Evolutionary conservation across 2,797 vertebrate genomes (phyloP), one percentile per base, ranked within the genome.

Genomic region (Sebastes cheni): DNA sequence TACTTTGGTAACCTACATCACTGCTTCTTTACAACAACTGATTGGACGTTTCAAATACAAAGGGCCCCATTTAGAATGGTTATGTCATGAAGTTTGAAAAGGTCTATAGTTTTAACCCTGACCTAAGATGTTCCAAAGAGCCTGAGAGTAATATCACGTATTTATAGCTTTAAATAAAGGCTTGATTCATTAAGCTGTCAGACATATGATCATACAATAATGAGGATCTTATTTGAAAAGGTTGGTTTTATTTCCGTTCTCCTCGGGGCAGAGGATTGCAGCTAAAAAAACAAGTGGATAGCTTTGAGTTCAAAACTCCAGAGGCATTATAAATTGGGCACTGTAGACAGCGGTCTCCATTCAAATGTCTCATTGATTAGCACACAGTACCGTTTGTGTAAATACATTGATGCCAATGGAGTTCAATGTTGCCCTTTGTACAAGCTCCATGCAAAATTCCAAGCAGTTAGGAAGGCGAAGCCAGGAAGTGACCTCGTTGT

Each of bases 121-220:
- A 36, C 20, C 29, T 10, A 29, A 59, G 20, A 67, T 25, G n/a
- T 52, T 74, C 42, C 34, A 54, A 70, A 29, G 46, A 72, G 13
- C 13, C 60, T 60, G 42, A 64, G 13, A 42, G 55, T 58, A 42
- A 42, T 42, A 42, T 42, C 39, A 16, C 39, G 5, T 16, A 42
- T 42, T 16, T 42, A 16, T 42, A 16, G 8, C 32, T 75, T 80
- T 54, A 62, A 80, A 85, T 67, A 88, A 78, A 65, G 71, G 36
- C 3, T 46, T 67, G 58, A 80, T 88, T 86, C 85, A 87, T 72
- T 6, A 59, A 74, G 56, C 46, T 83, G 66, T 72, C 69, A 72
- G 32, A 81, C 81, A 78, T 70, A 66, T 82, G 76, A 84, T 83
- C 65, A 67, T 56, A 65, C 81, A 85, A 77, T 86, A 73, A 78